Base-by-base conservation (phyloP, 2,888 invertebrate species). In the Hyalella azteca region DNA sequence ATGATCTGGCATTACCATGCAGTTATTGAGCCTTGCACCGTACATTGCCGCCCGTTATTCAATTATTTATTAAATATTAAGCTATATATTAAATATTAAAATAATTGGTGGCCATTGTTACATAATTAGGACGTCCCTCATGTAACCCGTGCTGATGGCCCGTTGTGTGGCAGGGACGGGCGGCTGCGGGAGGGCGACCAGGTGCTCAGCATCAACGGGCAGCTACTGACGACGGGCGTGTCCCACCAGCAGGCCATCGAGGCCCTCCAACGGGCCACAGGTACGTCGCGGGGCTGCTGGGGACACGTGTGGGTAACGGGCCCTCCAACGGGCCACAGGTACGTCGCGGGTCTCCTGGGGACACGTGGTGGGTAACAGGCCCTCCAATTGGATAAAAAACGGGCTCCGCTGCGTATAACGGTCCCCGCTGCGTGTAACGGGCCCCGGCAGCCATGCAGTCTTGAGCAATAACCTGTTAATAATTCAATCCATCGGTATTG, bases 211-310 rank as follows among this genome's bases (percentile, higher is more conserved):
- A 92, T 95, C 86, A 94, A 95, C 90, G 93, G 93, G 86, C 93
- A 93, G 87, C 86, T 87, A 78, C 85, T 89, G 86, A 88, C 87
- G 82, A 85, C 93, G 73, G 93, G 93, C 88, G 92, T 94, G 89
- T 93, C 94, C 85, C 94, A 94, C 88, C 93, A 94, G 89, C 94
- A 94, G 90, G 92, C 93, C 86, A 91, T 93, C 87, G 90, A 91
- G 87, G 91, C 93, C 87, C 89, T 94, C 86, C 93, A 93, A 89
- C 92, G 92, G 88, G 92, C 92, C 85, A 91, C 92, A 86, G 94
- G 84, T 84, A 41, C 82, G 81, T 60, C 36, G 29, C 76, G 19
- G 32, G 26, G n/a, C 49, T n/a, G 49, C n/a, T 15, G 3, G 3
- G 4, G 49, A 3, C 7, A 49, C 49, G 49, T 15, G 49, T 13